Evolutionary conservation across 2,113 vertebrate genomes (phyloP).

Genomic region (Clinocottus analis): DNA sequence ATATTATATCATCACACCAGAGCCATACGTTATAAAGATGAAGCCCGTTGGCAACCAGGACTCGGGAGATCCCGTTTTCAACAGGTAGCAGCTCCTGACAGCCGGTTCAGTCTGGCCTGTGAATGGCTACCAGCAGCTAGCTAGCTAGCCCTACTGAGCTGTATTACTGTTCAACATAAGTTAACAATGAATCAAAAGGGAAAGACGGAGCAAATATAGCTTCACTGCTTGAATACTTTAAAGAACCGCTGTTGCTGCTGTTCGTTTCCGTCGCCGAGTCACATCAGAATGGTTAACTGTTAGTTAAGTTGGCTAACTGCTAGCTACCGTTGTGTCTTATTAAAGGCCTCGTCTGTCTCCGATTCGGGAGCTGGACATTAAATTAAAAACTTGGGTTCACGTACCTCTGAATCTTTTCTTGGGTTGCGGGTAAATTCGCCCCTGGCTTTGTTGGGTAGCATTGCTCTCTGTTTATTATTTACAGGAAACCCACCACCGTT

Average conservation of each 20-base stretch:
- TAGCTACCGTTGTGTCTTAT: slow-evolving; percentile 32
- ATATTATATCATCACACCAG: neutral
- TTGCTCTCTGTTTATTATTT: slow-evolving; percentile 90
- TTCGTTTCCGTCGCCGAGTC: neutral
- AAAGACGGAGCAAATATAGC: neutral
- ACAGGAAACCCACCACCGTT: slow-evolving; percentile 78
- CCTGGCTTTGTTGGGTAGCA: slow-evolving; percentile 84
- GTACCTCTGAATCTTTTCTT: slow-evolving; percentile 95
- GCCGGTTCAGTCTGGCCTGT: slow-evolving; percentile 36
- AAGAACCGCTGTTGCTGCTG: accelerated
- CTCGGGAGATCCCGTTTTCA: neutral
- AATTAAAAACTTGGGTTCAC: slow-evolving; percentile 15
- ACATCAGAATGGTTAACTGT: neutral
- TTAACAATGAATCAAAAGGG: neutral
- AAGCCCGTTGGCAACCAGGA: neutral
- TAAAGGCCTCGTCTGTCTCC: slow-evolving; percentile 15
- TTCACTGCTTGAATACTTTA: neutral
- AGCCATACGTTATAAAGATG: neutral
- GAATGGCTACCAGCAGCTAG: slow-evolving; percentile 10
- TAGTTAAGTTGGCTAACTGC: slow-evolving; percentile 21
- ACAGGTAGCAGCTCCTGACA: slow-evolving; percentile 21
- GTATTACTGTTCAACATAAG: neutral
- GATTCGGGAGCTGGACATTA: neutral
- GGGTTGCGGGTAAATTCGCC: slow-evolving; percentile 90
- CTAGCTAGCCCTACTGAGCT: neutral